A percentile compares a stretch with the other conserved stretches of the same genome.
These are phyloP conservation scores for Hydra vulgaris DNA, from an alignment of 30 jellyfish, hydroid and myxozoan genomes.

Conservation along the genomic window DNA sequence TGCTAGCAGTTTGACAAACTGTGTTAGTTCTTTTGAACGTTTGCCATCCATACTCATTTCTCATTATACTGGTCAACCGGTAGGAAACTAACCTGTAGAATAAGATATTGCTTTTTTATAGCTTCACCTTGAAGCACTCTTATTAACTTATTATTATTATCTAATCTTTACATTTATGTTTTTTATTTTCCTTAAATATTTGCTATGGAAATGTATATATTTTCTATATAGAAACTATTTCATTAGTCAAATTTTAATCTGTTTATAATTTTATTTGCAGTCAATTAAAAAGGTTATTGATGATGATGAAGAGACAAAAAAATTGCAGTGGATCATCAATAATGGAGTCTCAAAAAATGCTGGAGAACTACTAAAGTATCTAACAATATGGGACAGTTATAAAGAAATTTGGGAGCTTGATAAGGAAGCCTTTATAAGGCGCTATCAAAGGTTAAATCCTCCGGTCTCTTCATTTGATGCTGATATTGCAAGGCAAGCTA, in stretches of 20 bases:
- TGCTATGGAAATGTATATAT: no score
- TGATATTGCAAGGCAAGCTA: conserved; percentile 76
- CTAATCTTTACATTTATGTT: no score
- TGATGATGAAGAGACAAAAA: conserved; percentile 89
- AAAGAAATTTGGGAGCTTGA: conserved; percentile 93
- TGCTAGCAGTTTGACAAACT: conserved; percentile 63
- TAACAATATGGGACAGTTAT: conserved; percentile 89
- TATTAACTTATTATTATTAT: no score
- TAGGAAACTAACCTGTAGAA: conserved; percentile 1
- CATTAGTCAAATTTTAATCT: no score
- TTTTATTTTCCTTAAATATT: no score
- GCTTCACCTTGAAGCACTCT: no score
- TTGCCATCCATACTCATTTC: conserved; percentile 71
- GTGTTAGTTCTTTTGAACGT: conserved; percentile 58
- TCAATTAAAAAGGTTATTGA: conserved; percentile 60
- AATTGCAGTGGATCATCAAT: conserved; percentile 49
- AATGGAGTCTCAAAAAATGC: conserved; percentile 81
- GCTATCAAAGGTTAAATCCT: conserved; percentile 78
- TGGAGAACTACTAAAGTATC: conserved; percentile 34
- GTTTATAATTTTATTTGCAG: conserved; percentile 30
- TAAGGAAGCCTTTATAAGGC: conserved; percentile 76
- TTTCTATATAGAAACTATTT: no score
- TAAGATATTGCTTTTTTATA: no score
- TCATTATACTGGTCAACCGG: conserved; percentile 53
- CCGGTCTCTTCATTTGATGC: conserved; percentile 97